Evolutionary conservation across 2,888 invertebrate genomes (phyloP), one percentile per base, ranked within the genome.

Genomic region (Netelia inedita): DNA sequence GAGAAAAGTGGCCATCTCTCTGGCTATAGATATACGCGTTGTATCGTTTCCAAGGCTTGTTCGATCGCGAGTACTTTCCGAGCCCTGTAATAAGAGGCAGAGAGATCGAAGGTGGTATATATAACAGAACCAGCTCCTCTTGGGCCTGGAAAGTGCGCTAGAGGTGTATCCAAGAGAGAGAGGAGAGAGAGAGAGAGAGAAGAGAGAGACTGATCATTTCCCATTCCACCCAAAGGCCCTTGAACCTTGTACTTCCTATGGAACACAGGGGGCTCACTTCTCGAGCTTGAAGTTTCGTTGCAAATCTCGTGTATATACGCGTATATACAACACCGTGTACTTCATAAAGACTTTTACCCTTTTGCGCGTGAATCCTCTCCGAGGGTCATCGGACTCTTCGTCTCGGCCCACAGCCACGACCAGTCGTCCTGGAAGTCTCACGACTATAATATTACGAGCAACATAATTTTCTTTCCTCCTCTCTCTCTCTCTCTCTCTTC

Each of bases 171-270:
- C 55, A 10, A 35, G 9, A n/a, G n/a, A n/a, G 68, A n/a, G 23
- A 5, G 19, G 8, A 16, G 61, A 35, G 19, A 61, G 59, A 35
- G 71, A 53, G 16, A 35, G 53, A 46, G 69, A 35, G 55, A 43
- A n/a, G 21, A 57, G 19, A 61, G 46, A 65, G 75, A 65, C 71
- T 53, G 71, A 75, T 75, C 43, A 79, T 83, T 83, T 83, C 46
- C 57, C 79, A 53, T 79, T 55, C 71, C 53, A 57, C 28, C 14
- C 63, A 61, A 69, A 63, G 79, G 80, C 83, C 66, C 83, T 83
- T 80, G 79, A 83, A 80, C 79, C 69, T 75, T 80, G 66, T 43
- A 75, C 75, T 83, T 75, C 75, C 63, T 59, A 61, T 69, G 69
- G 59, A 65, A 68, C 28, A 28, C 28, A 28, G 59, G 21, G 71